A percentile compares a stretch with the other conserved stretches of the same genome.
Conservation (phyloP, 1,140 invertebrate species). For the Tribolium madens region DNA sequence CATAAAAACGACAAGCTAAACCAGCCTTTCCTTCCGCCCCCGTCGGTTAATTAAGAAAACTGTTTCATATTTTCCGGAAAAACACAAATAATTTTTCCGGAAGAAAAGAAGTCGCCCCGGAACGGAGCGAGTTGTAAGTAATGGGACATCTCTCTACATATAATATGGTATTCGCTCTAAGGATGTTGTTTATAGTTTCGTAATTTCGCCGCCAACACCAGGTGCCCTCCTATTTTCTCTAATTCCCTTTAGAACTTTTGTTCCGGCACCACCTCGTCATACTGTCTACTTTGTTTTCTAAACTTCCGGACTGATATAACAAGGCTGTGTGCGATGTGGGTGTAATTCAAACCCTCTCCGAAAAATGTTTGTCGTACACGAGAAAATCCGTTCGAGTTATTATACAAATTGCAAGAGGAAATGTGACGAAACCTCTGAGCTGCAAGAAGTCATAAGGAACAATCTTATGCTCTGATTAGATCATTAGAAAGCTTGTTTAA, state of each 20-base stretch:
- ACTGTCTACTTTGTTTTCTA: conserved; percentile 23
- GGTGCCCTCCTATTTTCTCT: conserved; percentile 15
- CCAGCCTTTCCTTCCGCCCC: conserved; percentile 7
- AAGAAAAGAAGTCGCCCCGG: conserved; percentile 26
- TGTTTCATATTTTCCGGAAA: conserved; percentile 44
- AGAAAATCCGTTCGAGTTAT: neutral
- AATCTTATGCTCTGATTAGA: neutral
- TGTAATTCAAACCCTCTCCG: neutral
- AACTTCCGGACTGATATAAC: conserved; percentile 29
- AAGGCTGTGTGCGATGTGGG: neutral
- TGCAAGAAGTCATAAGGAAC: neutral
- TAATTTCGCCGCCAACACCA: conserved; percentile 41
- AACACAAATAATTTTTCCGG: conserved; percentile 38
- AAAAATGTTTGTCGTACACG: neutral
- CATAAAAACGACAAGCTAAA: conserved; percentile 15
- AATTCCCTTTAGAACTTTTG: neutral
- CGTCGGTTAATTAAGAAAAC: conserved; percentile 41
- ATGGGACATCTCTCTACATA: conserved; percentile 34
- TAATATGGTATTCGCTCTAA: conserved; percentile 26
- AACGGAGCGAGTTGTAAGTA: conserved; percentile 13
- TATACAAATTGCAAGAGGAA: neutral
- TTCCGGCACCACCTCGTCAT: conserved; percentile 20
- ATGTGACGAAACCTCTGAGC: neutral
- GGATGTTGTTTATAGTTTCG: conserved; percentile 43
- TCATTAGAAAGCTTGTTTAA: neutral